These are phyloP conservation scores for Crypturellus undulatus DNA, from an alignment of 2,113 vertebrate genomes.

Conservation along the genomic window DNA sequence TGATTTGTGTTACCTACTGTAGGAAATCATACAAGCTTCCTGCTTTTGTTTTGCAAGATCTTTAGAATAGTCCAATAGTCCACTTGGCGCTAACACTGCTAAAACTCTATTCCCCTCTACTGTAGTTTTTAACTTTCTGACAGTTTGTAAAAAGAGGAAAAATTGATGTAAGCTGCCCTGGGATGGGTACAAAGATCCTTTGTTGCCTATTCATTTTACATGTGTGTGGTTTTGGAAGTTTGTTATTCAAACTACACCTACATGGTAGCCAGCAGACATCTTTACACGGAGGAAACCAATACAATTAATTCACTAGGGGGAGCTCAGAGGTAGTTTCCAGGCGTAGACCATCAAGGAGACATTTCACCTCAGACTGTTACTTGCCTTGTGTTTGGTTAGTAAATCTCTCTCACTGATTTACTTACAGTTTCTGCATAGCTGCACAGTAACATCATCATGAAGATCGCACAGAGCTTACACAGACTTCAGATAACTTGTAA, in stretches of 20 bases:
- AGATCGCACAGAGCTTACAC: background rate
- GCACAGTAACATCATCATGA: background rate
- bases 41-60: background rate
- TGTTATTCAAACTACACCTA: background rate
- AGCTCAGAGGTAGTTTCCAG: constrained; percentile 16
- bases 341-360: background rate
- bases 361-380: fast-evolving
- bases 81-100: background rate
- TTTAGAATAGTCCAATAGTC: background rate
- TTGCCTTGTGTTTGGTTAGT: background rate
- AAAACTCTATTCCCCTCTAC: background rate
- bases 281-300: background rate
- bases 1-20: background rate
- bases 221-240: background rate
- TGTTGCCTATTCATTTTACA: background rate
- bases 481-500: background rate
- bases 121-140: background rate
- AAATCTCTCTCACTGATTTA: background rate
- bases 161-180: background rate
- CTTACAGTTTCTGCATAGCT: background rate
- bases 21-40: background rate
- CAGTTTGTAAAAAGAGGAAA: background rate
- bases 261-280: fast-evolving
- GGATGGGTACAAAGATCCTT: background rate
- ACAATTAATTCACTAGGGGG: constrained; percentile 36